These are phyloP conservation scores for Watersipora subatra DNA, from an alignment of 1,140 invertebrate genomes.

Conservation along the genomic window DNA sequence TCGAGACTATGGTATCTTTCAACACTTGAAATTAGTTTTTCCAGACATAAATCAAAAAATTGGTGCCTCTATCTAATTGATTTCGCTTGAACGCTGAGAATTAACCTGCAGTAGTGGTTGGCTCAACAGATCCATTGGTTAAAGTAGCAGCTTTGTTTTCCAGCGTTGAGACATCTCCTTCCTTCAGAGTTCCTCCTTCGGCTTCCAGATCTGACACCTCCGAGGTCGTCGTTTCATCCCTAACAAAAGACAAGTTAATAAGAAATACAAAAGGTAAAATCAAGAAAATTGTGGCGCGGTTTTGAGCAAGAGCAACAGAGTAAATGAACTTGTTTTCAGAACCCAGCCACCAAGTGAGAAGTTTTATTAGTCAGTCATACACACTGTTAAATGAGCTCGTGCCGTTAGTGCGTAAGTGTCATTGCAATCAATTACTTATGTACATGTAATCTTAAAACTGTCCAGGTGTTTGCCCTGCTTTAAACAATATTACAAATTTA, in stretches of 20 bases:
- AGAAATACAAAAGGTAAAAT: too few species aligned
- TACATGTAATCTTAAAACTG: too few species aligned
- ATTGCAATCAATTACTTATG: too few species aligned
- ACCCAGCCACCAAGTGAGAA: background rate
- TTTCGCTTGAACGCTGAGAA: background rate
- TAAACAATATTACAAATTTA: too few species aligned
- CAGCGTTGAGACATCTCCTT: background rate
- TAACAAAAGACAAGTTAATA: too few species aligned
- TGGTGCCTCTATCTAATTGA: background rate
- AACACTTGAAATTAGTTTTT: too few species aligned
- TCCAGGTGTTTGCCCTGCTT: too few species aligned
- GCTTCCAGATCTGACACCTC: background rate
- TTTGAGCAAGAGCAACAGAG: conserved; percentile 6
- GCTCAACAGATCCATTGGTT: background rate
- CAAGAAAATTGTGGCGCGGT: conserved; percentile 10
- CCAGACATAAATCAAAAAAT: too few species aligned
- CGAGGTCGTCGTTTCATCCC: background rate
- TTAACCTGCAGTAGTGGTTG: background rate
- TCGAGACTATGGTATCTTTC: too few species aligned
- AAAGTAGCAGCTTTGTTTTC: background rate
- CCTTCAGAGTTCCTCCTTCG: background rate
- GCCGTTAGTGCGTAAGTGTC: too few species aligned
- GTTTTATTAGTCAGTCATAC: too few species aligned
- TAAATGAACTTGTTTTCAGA: background rate
- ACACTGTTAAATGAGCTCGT: too few species aligned